Base-by-base conservation (phyloP, 2,797 vertebrate species). In the Poeciliopsis presidionis region DNA sequence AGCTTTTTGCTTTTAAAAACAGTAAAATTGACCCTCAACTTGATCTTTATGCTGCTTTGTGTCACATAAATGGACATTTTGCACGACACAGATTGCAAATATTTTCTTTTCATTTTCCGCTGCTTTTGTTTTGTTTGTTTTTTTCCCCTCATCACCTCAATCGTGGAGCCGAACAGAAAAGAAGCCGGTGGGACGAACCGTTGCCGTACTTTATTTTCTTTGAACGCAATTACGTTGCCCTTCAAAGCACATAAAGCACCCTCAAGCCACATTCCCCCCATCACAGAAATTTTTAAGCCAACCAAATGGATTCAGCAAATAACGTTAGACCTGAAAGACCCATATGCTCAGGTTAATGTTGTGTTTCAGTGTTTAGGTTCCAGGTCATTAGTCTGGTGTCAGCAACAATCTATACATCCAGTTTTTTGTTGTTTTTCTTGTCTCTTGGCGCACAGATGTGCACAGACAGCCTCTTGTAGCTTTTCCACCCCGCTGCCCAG, bases 401-500 rank as follows among this genome's bases (percentile, higher is more conserved):
- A 67, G 57, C 71, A 70, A 51, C n/a, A 25, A 33, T 76, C 70
- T 12, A 73, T 70, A 70, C 41, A 70, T 70, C 22, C 16, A 25
- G 12, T 67, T 67, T 43, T 46, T 30, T 25, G 6, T 49, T 51
- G 22, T 20, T 46, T 20, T 20, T 49, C 18, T 77, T 41, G 41
- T 83, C 63, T 70, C 59, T 72, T 73, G 25, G n/a, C 69, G 75
- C 76, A 79, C 73, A 88, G 85, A 88, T 80, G 77, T 83, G 71
- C 25, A 83, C 74, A 25, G 55, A 83, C 86, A 83, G 83, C 81
- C 67, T 86, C 77, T 61, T 70, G 49, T 86, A 82, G 88, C 87
- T 88, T 85, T 85, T 77, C 74, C 79, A 79, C 82, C 73, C 74
- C 81, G 76, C 81, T 89, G 65, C 84, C 82, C 80, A 89, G 88